Base-by-base conservation (phyloP, 2,888 invertebrate species). In the Dioctria linearis region DNA sequence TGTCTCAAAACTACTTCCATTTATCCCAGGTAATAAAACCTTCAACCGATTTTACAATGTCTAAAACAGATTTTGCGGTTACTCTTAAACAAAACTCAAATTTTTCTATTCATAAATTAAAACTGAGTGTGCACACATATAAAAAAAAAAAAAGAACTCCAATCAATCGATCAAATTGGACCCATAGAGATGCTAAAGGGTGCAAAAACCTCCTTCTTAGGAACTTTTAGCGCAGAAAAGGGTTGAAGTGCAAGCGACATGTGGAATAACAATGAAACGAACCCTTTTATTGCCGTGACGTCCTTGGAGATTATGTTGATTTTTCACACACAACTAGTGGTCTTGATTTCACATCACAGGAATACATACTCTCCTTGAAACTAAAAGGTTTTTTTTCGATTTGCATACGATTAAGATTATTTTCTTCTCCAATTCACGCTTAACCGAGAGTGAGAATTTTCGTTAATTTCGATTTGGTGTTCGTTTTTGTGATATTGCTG, bases 361-460 rank as follows among this genome's bases (percentile, higher is more conserved):
- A 61, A 61, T 61, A 61, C 61, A 3, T 11, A 6, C 11, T 25
- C 25, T 61, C 61, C 61, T 37, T 39, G 25, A 61, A 37, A 61
- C 3, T 37, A 37, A 61, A 61, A 37, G 4, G 61, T 39, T 61
- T 61, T 59, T 59, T 25, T 61, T 61, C 3, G 39, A 59, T 73
- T 73, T 73, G 57, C 73, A 73, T 73, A 40, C 73, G 73, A 73
- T 73, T 51, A 57, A 57, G 13, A n/a, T 65, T 3, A 4, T 65
- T 59, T 6, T 59, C 37, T 61, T 37, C 25, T 39, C 6, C 43
- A 42, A 73, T 73, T 73, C 73, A 43, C 42, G 57, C 39, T 57
- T 42, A 73, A 73, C 57, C 5, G 73, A 73, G 57, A 73, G 73
- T 43, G 57, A 73, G 73, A 73, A 39, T 69, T 69, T 69, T 54